Base-by-base conservation (phyloP, 2,888 invertebrate genomes). In the Merodon equestris region DNA sequence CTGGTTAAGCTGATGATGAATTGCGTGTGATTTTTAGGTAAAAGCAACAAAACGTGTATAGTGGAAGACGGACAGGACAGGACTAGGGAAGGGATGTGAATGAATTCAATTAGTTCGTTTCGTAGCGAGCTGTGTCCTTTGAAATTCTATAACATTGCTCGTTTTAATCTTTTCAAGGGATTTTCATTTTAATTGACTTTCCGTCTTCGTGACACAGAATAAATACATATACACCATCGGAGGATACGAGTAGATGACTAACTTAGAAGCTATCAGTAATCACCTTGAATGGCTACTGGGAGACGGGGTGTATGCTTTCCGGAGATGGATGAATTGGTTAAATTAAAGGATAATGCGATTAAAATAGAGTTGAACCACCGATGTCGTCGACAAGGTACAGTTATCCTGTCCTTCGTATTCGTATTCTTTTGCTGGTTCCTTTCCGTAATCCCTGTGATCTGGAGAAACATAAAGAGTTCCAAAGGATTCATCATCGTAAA, bases 311-410 rank as follows among this genome's bases (percentile, higher is more conserved):
- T n/a, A 9, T n/a, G 12, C 9, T 3, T n/a, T 9, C 40, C 10
- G 40, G 10, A 4, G 10, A 13, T 38, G 34, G 53, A 57, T 63
- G 48, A 77, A 77, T 73, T 73, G 47, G 67, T 47, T 58, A 77
- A 77, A 77, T 77, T 73, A 77, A 67, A 58, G 73, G 73, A 73
- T 77, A 77, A 77, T 77, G 53, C 61, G 57, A 77, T 77, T 77
- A 63, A 77, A 77, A 77, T 77, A 60, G 64, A 71, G 54, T 45
- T 47, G 14, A 42, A 19, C 15, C 34, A 42, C 47, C 17, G 15
- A 34, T 17, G 13, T 18, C 18, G 14, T 19, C 18, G 36, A 7
- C 27, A 64, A 45, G 42, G 58, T 50, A 40, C 27, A 27, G 27
- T 27, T 27, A 27, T 27, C 27, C 3, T 27, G 7, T n/a, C n/a